A percentile compares a stretch with the other conserved stretches of the same genome.
Conservation (phyloP, 2,888 invertebrate genomes). For the Xylota segnis region DNA sequence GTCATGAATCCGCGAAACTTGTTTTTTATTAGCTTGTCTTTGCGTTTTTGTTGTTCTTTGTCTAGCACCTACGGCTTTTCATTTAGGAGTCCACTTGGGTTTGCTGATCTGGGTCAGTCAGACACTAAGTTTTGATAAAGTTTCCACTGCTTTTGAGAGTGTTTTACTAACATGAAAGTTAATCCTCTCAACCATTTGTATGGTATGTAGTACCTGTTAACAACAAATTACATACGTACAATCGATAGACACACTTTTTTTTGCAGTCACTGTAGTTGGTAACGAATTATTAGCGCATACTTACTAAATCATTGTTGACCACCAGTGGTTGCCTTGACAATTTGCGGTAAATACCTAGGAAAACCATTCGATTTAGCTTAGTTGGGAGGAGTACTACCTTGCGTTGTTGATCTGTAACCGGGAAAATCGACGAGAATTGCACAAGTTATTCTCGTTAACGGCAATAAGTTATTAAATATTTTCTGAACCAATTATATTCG, state of each 20-base stretch:
- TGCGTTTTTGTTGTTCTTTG: background rate
- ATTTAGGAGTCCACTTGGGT: too few relatives aligned
- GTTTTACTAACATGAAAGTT: background rate
- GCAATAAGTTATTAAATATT: background rate
- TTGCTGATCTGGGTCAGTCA: background rate
- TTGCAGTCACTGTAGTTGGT: background rate
- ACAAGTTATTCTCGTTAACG: conserved; percentile 8
- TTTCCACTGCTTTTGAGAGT: background rate
- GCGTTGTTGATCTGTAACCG: conserved; percentile 1
- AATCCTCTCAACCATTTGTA: background rate
- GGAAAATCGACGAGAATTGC: conserved; percentile 1
- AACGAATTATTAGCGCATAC: conserved; percentile 14
- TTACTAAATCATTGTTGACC: conserved; percentile 41
- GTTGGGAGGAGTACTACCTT: conserved; percentile 3
- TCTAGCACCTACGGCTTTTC: too few relatives aligned
- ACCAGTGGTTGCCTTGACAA: conserved; percentile 48
- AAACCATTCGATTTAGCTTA: background rate
- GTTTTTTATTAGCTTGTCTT: background rate
- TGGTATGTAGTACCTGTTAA: background rate
- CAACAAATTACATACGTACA: too few relatives aligned
- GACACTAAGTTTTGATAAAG: background rate
- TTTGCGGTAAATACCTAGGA: conserved; percentile 14
- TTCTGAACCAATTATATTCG: conserved; percentile 5
- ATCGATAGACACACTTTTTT: too few relatives aligned
- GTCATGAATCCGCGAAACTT: background rate